phyloP scores from a whole-genome alignment of 2,888 invertebrate species.

The Eilema depressum region DNA sequence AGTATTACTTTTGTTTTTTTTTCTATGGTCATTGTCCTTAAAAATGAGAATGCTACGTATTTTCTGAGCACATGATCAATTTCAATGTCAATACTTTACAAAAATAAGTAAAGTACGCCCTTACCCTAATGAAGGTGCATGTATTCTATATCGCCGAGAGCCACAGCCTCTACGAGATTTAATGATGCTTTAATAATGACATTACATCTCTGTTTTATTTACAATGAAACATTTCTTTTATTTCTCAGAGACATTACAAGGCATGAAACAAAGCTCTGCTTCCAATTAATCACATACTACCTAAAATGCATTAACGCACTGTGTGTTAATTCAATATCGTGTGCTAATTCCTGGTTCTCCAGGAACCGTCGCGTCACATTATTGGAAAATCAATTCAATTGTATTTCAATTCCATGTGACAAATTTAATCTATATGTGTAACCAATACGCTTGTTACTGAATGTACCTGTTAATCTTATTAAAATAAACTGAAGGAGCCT shows the following conservation, averaged over 20 bases:
- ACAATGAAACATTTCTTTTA: slow-evolving; percentile 5
- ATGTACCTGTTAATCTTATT: too few species aligned
- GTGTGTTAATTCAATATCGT: slow-evolving; percentile 9
- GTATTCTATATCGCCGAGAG: background rate
- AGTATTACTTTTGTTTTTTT: too few species aligned
- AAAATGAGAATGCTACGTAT: background rate
- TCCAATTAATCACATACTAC: slow-evolving; percentile 8
- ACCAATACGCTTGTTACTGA: background rate
- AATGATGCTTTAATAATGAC: background rate
- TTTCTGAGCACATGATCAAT: background rate
- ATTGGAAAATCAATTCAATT: background rate
- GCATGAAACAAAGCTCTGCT: slow-evolving; percentile 9
- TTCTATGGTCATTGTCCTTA: too few species aligned
- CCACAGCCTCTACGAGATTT: background rate
- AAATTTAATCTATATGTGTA: background rate
- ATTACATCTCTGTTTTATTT: background rate
- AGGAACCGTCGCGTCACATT: background rate
- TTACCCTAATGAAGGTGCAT: too few species aligned
- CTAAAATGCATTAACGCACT: slow-evolving; percentile 14
- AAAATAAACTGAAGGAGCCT: too few species aligned
- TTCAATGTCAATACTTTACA: background rate
- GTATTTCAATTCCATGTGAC: too few species aligned
- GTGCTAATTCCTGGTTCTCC: background rate
- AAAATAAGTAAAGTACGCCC: too few species aligned
- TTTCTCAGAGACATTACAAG: slow-evolving; percentile 20